phyloP scores from a whole-genome alignment of 2,888 invertebrate genomes.

The Colostygia pectinataria region DNA sequence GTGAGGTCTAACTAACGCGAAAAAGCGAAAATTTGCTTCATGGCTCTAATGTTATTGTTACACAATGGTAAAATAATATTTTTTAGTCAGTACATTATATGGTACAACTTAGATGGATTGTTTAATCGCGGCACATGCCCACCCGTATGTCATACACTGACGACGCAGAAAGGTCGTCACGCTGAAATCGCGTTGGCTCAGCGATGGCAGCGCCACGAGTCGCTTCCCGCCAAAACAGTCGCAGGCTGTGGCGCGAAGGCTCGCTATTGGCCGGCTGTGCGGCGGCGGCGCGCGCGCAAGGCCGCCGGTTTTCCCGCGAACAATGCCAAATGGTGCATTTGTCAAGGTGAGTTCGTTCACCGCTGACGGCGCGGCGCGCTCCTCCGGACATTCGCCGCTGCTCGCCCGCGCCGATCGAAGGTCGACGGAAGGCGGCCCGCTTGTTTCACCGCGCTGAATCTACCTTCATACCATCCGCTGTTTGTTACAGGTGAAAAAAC shows the following conservation, averaged over 20 bases:
- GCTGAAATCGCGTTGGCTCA: slow-evolving; percentile 54
- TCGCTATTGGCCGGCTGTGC: slow-evolving; percentile 66
- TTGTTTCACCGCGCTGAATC: slow-evolving; percentile 49
- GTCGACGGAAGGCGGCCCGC: slow-evolving; percentile 71
- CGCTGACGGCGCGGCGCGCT: slow-evolving; percentile 67
- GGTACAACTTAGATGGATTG: slow-evolving; percentile 5
- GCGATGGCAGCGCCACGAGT: slow-evolving; percentile 52
- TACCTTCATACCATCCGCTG: slow-evolving; percentile 65
- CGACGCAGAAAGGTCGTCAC: slow-evolving; percentile 61
- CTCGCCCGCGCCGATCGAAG: slow-evolving; percentile 69
- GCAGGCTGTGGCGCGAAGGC: slow-evolving; percentile 81
- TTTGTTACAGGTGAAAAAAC: slow-evolving; percentile 71
- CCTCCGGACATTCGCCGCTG: slow-evolving; percentile 60
- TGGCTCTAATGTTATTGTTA: too few species aligned
- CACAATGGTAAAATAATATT: slow-evolving; percentile 1
- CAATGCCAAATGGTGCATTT: slow-evolving; percentile 84
- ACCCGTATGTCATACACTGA: slow-evolving; percentile 57
- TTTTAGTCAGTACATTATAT: neutral
- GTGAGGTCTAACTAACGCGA: too few species aligned
- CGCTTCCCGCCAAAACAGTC: slow-evolving; percentile 71
- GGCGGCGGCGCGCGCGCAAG: slow-evolving; percentile 76
- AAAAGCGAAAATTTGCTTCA: too few species aligned
- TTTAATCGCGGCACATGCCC: slow-evolving; percentile 41
- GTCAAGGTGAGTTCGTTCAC: slow-evolving; percentile 84
- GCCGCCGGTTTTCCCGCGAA: slow-evolving; percentile 83